Conservation (phyloP, 2,797 vertebrate species). For the Euthynnus affinis region DNA sequence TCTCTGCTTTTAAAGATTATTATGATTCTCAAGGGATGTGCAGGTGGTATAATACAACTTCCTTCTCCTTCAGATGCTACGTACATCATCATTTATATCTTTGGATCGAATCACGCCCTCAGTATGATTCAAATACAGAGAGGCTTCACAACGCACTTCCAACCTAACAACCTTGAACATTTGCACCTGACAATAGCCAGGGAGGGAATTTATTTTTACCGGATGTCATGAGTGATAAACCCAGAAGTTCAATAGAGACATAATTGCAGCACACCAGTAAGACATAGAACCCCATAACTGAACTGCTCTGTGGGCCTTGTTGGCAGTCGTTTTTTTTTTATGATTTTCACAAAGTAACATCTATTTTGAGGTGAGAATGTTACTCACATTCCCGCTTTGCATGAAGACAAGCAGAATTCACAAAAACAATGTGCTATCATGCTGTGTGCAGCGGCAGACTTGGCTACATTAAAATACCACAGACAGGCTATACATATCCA, state of each 20-base stretch:
- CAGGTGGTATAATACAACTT: conserved; percentile 77
- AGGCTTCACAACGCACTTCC: conserved; percentile 24
- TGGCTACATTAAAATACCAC: conserved; percentile 51
- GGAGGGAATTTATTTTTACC: conserved; percentile 42
- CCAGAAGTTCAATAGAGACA: conserved; percentile 42
- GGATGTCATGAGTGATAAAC: conserved; percentile 45
- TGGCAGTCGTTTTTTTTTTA: conserved; percentile 47
- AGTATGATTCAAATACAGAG: conserved; percentile 46
- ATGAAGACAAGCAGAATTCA: conserved; percentile 53
- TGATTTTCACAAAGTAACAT: conserved; percentile 64
- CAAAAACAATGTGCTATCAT: conserved; percentile 53
- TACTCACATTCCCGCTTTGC: conserved; percentile 60
- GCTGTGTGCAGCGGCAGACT: conserved; percentile 46
- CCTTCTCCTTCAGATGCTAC: conserved; percentile 71
- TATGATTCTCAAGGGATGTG: conserved; percentile 81
- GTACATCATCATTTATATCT: conserved; percentile 78
- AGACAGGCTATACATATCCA: conserved; percentile 58
- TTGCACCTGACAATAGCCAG: conserved; percentile 46
- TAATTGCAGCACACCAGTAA: conserved; percentile 48
- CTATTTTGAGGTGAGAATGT: conserved; percentile 72
- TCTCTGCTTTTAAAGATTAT: conserved; percentile 83
- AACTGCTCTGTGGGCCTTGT: conserved; percentile 35
- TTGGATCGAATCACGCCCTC: conserved; percentile 71
- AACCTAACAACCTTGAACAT: conserved; percentile 61
- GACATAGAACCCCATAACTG: conserved; percentile 37